phyloP scores from a whole-genome alignment of 2,888 invertebrate species.

The Drosophila anceps region DNA sequence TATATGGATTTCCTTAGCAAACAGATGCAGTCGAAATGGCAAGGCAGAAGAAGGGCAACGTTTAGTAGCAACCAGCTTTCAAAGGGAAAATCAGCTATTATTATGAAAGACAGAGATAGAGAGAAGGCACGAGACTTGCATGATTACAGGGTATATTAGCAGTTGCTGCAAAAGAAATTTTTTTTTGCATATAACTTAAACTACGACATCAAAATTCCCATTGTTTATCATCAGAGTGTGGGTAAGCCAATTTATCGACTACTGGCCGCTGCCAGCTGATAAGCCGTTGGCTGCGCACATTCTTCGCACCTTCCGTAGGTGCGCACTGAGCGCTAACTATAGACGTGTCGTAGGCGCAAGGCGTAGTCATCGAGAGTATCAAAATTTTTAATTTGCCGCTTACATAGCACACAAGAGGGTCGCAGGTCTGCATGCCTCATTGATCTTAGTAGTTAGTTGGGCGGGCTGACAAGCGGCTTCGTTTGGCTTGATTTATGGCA shows the following conservation, averaged over 20 bases:
- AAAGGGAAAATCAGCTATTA: neutral
- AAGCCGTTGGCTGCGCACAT: conserved; percentile 43
- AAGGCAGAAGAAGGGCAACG: neutral
- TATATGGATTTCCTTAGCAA: neutral
- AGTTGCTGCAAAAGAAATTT: neutral
- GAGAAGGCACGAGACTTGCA: no score
- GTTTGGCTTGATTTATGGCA: conserved; percentile 2
- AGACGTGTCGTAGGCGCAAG: conserved; percentile 65
- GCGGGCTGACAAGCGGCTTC: conserved; percentile 3
- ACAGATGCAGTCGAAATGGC: neutral
- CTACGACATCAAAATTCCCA: conserved; percentile 34
- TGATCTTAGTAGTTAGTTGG: conserved; percentile 34
- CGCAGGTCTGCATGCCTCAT: conserved; percentile 37
- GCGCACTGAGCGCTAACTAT: conserved; percentile 59
- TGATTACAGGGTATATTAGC: neutral
- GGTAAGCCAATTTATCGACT: conserved; percentile 57
- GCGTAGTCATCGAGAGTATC: conserved; percentile 5
- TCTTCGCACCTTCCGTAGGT: neutral
- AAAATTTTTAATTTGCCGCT: conserved; percentile 32
- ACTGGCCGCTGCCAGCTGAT: conserved; percentile 59
- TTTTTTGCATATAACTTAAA: conserved; percentile 11
- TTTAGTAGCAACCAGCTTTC: neutral
- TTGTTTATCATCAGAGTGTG: conserved; percentile 52
- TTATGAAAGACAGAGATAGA: neutral
- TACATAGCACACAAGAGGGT: conserved; percentile 24